Evolutionary conservation across 2,888 invertebrate genomes (phyloP).

Genomic region (Dicycla oo): DNA sequence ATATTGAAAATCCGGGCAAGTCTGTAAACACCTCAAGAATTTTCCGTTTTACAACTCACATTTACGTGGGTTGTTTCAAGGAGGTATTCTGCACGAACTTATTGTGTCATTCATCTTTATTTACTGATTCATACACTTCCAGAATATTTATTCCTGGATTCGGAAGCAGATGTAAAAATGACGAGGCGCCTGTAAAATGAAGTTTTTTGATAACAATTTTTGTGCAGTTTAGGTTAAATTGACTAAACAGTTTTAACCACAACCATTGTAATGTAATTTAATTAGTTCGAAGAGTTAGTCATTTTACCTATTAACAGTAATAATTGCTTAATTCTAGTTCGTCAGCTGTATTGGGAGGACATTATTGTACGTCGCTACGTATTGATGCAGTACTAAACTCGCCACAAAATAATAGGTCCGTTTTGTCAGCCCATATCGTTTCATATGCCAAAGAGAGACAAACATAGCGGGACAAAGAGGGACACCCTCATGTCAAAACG

Average conservation of each 20-base stretch:
- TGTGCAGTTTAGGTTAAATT: constrained; percentile 28
- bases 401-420: no score
- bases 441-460: no score
- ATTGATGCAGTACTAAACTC: not conserved
- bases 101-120: constrained; percentile 8
- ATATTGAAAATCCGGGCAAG: not conserved
- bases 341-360: not conserved
- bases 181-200: constrained; percentile 20
- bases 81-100: constrained; percentile 5
- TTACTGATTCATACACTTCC: constrained; percentile 49
- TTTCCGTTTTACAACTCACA: not conserved
- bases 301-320: constrained; percentile 2
- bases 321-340: not conserved
- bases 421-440: no score
- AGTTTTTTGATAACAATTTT: constrained; percentile 10
- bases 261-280: not conserved
- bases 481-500: no score
- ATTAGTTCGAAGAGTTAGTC: constrained; percentile 26
- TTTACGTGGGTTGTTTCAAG: constrained; percentile 2
- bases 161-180: constrained; percentile 38
- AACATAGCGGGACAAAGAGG: no score
- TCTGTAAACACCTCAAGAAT: not conserved
- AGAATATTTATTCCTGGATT: constrained; percentile 37
- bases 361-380: not conserved
- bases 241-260: constrained; percentile 24